Base-by-base conservation (phyloP, 2,113 vertebrate species). In the Pterocles orientalis region DNA sequence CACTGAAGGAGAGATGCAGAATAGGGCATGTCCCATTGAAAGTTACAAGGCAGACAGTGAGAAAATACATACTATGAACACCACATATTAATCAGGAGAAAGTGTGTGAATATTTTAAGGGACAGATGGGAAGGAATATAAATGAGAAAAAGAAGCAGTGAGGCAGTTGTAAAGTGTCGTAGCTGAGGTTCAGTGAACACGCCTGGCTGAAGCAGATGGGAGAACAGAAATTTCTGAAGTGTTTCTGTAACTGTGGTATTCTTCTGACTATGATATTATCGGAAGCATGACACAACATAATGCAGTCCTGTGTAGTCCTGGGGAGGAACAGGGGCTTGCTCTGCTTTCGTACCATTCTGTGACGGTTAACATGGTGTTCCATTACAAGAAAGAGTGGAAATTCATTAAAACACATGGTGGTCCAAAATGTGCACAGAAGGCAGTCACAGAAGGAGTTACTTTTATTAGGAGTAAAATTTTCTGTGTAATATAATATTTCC, bases 401-500 rank as follows among this genome's bases (percentile, higher is more conserved):
- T 96, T 95, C 86, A 95, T 88, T 97, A 96, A 97, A 96, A 95
- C 68, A 18, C 92, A 90, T 1, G 97, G 84, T 96, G 96, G 91
- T 95, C 95, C 94, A 92, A 79, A 92, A 47, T 3, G 8, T 87
- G 34, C 90, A 96, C 96, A 93, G 79, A 83, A 94, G 82, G 94
- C 72, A 86, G 93, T 92, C 95, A 97, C 79, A 96, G 95, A 87
- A 95, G 93, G 88, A 95, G 86, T 94, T 94, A 93, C 64, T 94
- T 97, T 97, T 95, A 94, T 93, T 93, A 88, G 90, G 91, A 97
- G 96, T 69, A 97, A 97, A 96, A 93, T 73, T 96, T 95, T 95
- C 92, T 94, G 36, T 94, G 90, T 97, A 97, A 97, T 79, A 79
- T 93, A 96, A 94, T 94, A 97, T 97, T 97, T 97, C 94, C 94